Base-by-base conservation (phyloP, 2,797 vertebrate genomes). In the Petrocephalus schoutedeni region DNA sequence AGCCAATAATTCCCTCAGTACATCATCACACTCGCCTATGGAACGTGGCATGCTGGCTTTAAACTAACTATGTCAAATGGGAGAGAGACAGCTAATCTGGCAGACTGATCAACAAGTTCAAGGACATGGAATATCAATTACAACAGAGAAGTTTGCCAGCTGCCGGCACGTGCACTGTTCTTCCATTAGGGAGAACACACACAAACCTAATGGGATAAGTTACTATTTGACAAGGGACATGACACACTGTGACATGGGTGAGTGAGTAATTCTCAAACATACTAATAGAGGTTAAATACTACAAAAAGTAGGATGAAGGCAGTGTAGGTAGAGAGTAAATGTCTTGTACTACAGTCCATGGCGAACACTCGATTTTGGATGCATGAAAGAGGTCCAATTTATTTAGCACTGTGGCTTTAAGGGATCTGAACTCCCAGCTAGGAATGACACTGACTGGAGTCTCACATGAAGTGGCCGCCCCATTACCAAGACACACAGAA, bases 401-500 rank as follows among this genome's bases (percentile, higher is more conserved):
- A 64, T 64, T 64, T 64, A 4, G 1, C 9, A 10, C 45, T 49
- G 61, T 64, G 61, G 4, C 23, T 21, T 64, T 64, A 23, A 64
- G 59, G 59, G 21, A 61, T 61, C 21, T 23, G 59, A 64, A 10
- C 21, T 64, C 9, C 59, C 59, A 23, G 21, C 59, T 10, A 64
- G 10, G 59, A 23, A 8, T 2, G 59, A 64, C 21, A 10, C 21
- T 9, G 2, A 61, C 21, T 61, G 23, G 32, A 58, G n/a, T 14
- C n/a, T 19, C 28, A 21, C 32, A 19, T 84, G 41, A 85, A 85
- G 23, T 49, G 3, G 90, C 93, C 1, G 7, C 14, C 14, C 32
- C 32, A 80, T 41, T 7, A 45, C 19, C 74, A 80, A 80, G 41
- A 80, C 74, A 45, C 32, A n/a, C 6, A 28, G n/a, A n/a, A 12